Base-by-base conservation (phyloP, 2,113 vertebrate species). In the Odontesthes bonariensis region DNA sequence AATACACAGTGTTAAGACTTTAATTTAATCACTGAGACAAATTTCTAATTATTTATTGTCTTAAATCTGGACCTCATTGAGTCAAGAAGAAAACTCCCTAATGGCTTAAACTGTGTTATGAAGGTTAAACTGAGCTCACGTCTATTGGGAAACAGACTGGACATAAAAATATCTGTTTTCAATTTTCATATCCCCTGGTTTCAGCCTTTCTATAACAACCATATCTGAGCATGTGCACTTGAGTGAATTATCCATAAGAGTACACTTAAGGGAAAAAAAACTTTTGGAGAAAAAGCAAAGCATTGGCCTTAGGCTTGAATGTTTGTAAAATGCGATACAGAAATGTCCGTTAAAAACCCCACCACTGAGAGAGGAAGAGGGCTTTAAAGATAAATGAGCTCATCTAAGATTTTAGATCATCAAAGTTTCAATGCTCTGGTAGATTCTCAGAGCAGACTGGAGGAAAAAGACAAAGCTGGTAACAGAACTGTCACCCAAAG, bases 241-340 rank as follows among this genome's bases (percentile, higher is more conserved):
- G 35, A 32, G 46, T 59, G 38, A 53, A 33, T 66, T 22, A 58
- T 75, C 57, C 38, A 20, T 59, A 67, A 38, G 31, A 23, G n/a
- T 32, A 44, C 35, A 13, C 54, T 1, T 58, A 32, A 65, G 40
- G 59, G 42, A 42, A 73, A 20, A 42, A 56, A 3, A 22, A 22
- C 16, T 73, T 54, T 35, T 33, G 56, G 42, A 73, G 27, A 46
- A 3, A 38, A 27, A 44, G 42, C 11, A 58, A 44, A 76, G 33
- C 47, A 7, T 35, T 42, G n/a, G 46, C 40, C 51, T 42, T 16
- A 14, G 61, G 61, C 69, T 49, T 58, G 49, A 2, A 4, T 59
- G 60, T 40, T 38, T 42, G 52, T 12, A 62, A 62, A 71, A 72
- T 71, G 0, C 14, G 58, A 38, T 54, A 10, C 19, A 31, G 33